A percentile compares a stretch with the other conserved stretches of the same genome.
These are phyloP conservation scores for Chrysolophus pictus DNA, from an alignment of 2,797 vertebrate species.

Conservation along the genomic window DNA sequence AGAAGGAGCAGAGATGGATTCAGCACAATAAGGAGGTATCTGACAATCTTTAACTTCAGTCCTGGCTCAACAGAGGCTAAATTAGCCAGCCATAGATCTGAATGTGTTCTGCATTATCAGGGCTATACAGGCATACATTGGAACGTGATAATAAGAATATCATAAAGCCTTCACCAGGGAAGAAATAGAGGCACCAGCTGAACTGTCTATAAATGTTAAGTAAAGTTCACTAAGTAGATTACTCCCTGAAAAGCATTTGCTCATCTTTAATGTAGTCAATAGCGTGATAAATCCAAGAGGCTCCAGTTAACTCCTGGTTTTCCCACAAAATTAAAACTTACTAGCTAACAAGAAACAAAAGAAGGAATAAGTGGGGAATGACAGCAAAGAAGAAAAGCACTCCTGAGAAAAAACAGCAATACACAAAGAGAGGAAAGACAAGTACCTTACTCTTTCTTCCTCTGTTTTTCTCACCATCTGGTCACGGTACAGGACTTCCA, in stretches of 20 bases:
- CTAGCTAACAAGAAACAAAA: neutral
- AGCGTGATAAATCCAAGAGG: neutral
- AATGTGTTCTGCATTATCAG: neutral
- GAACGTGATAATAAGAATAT: neutral
- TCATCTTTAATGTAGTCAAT: neutral
- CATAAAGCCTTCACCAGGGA: neutral
- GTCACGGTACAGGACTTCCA: conserved; percentile 91
- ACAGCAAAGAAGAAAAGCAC: neutral
- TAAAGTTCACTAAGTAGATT: neutral
- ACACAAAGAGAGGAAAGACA: rapidly evolving
- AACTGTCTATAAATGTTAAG: neutral
- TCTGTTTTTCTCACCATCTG: conserved; percentile 83
- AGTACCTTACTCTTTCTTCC: conserved; percentile 90
- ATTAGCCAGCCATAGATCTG: neutral
- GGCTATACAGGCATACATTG: neutral
- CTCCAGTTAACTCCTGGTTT: neutral
- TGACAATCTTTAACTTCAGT: neutral
- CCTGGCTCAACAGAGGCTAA: neutral
- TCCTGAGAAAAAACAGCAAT: neutral
- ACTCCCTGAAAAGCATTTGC: neutral
- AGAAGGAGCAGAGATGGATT: neutral
- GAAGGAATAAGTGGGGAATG: neutral
- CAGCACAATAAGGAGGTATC: neutral
- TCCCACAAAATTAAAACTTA: neutral
- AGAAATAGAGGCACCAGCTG: neutral